Evolutionary conservation across 2,113 vertebrate species (phyloP).

Genomic region (Haemorhous mexicanus): DNA sequence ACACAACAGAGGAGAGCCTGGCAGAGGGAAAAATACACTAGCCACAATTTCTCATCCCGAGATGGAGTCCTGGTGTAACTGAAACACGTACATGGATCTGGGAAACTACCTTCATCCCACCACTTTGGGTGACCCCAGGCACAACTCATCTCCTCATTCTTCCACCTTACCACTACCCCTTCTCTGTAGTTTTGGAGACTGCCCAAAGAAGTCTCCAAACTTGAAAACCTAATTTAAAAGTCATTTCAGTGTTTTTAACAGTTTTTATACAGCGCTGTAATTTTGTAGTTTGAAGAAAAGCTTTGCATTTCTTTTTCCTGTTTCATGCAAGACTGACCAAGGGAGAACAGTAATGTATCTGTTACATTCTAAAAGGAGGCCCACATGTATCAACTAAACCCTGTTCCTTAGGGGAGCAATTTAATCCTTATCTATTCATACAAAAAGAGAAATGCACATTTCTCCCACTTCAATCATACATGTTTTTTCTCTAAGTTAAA

Average conservation of each 20-base stretch:
- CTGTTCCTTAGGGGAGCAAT: background rate
- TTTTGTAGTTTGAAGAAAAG: background rate
- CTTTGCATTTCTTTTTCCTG: background rate
- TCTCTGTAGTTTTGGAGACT: background rate
- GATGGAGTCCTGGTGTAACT: background rate
- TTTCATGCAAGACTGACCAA: background rate
- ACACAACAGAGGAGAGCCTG: fast-evolving
- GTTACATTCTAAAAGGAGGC: background rate
- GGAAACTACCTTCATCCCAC: background rate
- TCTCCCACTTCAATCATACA: background rate
- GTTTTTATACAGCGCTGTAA: background rate
- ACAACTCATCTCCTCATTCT: background rate
- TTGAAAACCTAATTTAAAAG: background rate
- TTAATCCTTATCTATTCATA: background rate
- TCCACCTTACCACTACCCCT: background rate
- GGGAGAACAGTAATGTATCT: background rate
- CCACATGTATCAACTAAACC: background rate
- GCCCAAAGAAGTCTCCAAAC: background rate
- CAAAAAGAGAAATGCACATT: background rate
- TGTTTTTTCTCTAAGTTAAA: background rate
- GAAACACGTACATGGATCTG: fast-evolving
- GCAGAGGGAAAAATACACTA: background rate
- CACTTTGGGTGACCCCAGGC: fast-evolving
- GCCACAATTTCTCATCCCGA: background rate
- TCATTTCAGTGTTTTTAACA: background rate